Percentiles rank a stretch among this genome's conserved stretches.
Evolutionary conservation across 2,113 vertebrate genomes (phyloP).

Genomic region (Onychostruthus taczanowskii): DNA sequence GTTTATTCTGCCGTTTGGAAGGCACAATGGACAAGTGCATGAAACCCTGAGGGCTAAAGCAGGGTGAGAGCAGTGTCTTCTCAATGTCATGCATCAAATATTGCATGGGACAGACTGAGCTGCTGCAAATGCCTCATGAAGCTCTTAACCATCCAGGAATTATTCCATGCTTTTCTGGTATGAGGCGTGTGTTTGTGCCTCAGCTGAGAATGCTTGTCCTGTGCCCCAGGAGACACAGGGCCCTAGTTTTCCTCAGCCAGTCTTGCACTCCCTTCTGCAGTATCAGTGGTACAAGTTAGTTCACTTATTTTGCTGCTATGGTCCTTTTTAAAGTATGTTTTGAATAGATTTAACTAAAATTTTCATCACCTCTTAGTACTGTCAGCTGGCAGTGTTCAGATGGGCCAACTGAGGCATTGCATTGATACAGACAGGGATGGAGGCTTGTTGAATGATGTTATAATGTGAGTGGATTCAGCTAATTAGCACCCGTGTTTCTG

Average conservation of each 20-base stretch:
- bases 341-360: not conserved
- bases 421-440: not conserved
- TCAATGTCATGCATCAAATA: constrained; percentile 37
- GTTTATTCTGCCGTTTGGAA: not conserved
- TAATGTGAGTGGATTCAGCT: not conserved
- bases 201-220: not conserved
- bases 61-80: not conserved
- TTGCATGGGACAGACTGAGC: constrained; percentile 17
- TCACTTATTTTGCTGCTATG: not conserved
- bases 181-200: not conserved
- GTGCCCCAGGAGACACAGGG: not conserved
- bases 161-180: constrained; percentile 28
- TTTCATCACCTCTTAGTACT: not conserved
- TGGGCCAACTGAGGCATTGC: not conserved
- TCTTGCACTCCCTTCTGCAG: not conserved
- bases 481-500: not conserved
- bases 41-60: not conserved
- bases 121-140: constrained; percentile 45
- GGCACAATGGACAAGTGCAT: not conserved
- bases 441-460: not conserved
- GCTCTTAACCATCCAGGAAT: constrained; percentile 1
- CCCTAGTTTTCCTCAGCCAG: not conserved
- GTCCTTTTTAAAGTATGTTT: not conserved
- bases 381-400: not conserved
- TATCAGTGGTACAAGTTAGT: not conserved